These are phyloP conservation scores for Calosoma granatense DNA, from an alignment of 1,140 invertebrate genomes.

Conservation along the genomic window DNA sequence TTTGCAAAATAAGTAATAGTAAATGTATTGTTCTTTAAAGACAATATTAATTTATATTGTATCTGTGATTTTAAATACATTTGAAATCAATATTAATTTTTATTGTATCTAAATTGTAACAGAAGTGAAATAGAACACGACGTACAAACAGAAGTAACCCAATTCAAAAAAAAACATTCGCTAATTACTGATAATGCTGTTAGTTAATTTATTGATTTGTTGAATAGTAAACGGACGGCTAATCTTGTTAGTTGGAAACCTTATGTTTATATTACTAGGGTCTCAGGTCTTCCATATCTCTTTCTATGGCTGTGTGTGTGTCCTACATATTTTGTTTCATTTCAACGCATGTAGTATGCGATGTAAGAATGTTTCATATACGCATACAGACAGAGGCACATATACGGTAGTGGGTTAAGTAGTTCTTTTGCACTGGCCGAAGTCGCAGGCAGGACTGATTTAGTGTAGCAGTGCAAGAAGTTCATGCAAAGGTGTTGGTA, in stretches of 20 bases:
- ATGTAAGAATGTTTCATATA: too few species aligned
- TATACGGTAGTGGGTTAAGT: too few species aligned
- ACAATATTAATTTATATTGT: too few species aligned
- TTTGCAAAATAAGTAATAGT: too few species aligned
- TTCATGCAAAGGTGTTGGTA: background rate
- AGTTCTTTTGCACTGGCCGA: too few species aligned
- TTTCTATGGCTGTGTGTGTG: background rate
- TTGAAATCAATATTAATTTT: too few species aligned
- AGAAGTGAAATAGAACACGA: too few species aligned
- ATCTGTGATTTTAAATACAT: too few species aligned
- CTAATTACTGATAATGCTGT: background rate
- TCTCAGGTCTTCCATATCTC: background rate
- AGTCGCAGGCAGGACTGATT: background rate
- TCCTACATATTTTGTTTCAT: background rate
- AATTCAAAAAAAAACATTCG: slow-evolving; percentile 2
- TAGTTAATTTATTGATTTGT: slow-evolving; percentile 9
- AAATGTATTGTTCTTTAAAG: too few species aligned
- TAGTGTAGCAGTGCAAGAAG: background rate
- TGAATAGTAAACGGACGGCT: background rate
- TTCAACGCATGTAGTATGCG: background rate
- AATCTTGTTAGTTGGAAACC: background rate
- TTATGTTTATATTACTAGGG: background rate
- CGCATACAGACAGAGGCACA: too few species aligned
- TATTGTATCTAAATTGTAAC: too few species aligned
- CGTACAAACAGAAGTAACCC: too few species aligned